Evolutionary conservation across 2,797 vertebrate genomes (phyloP).

Genomic region (Rhabdomys pumilio): DNA sequence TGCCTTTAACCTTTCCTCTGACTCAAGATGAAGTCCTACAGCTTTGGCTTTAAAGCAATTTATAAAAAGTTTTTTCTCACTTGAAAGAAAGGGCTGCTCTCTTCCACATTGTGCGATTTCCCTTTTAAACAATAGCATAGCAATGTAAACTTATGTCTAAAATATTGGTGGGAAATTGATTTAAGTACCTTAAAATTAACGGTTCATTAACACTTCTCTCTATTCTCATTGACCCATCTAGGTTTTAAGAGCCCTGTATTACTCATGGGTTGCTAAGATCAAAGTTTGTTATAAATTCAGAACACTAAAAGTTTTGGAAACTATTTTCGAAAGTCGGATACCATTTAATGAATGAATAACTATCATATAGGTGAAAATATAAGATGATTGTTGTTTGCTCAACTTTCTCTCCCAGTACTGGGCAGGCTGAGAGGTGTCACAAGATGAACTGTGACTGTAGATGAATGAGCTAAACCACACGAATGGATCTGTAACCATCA

Average conservation of each 20-base stretch:
- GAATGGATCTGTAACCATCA: neutral
- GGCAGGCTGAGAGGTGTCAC: neutral
- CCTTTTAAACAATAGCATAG: conserved; percentile 14
- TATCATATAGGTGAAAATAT: neutral
- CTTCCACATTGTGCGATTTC: conserved; percentile 9
- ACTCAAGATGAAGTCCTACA: conserved; percentile 66
- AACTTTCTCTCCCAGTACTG: neutral
- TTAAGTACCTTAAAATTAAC: conserved; percentile 71
- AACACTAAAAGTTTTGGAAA: neutral
- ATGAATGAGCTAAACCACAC: neutral
- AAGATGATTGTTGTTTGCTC: neutral
- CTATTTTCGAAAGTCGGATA: conserved; percentile 34
- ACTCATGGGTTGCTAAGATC: conserved; percentile 23
- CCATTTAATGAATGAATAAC: conserved; percentile 26
- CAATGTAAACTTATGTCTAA: conserved; percentile 50
- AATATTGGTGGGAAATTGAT: conserved; percentile 47
- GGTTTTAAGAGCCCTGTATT: conserved; percentile 48
- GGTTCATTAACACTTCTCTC: neutral
- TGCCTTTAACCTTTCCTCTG: conserved; percentile 58
- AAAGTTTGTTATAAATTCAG: conserved; percentile 67
- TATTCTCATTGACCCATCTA: conserved; percentile 39
- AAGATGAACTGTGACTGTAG: neutral
- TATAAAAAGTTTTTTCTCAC: conserved; percentile 49
- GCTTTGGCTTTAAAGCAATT: conserved; percentile 72
- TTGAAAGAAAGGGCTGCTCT: conserved; percentile 45